Base-by-base conservation (phyloP, 2,888 invertebrate genomes). In the Trachelus troglodyta region DNA sequence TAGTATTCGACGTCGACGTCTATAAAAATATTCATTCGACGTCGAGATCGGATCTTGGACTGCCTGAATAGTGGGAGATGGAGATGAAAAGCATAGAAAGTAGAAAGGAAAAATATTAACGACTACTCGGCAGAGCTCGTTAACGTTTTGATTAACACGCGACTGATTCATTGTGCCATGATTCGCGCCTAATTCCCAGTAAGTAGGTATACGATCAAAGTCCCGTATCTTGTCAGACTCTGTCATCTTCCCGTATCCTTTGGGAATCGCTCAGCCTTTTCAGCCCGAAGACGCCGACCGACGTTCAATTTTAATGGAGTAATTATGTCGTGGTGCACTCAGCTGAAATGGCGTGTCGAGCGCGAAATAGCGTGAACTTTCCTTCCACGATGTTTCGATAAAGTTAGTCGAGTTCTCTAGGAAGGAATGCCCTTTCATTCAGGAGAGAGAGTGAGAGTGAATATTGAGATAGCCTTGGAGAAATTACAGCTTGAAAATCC, bases 81-180 rank as follows among this genome's bases (percentile, higher is more conserved):
- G 9, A 23, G 56, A 15, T 6, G 56, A 56, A 56, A 23, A 23
- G 23, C 2, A 9, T 76, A 79, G 82, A 78, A 79, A 81, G 79
- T 80, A 82, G 80, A 83, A 83, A 85, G 83, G 84, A 84, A 83
- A 80, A 83, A 86, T 83, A 83, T 85, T 88, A 86, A 87, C 86
- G 83, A 85, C 83, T 81, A 78, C 84, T 87, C 84, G 85, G 87
- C 84, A 85, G 84, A 85, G 85, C 84, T 87, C 86, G 86, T 88
- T 88, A 88, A 85, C 86, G 87, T 83, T 88, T 87, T 86, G 86
- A 88, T 88, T 87, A 87, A 84, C 82, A 81, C 83, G 83, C 82
- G 82, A 81, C 83, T 82, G 81, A 80, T 81, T 79, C 75, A 77
- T 75, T 74, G 75, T 79, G 15, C 15, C 40, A 40, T 15, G 23